Evolutionary conservation across 2,113 vertebrate species (phyloP), one percentile per base, ranked within the genome.

Genomic region (Equus przewalskii): DNA sequence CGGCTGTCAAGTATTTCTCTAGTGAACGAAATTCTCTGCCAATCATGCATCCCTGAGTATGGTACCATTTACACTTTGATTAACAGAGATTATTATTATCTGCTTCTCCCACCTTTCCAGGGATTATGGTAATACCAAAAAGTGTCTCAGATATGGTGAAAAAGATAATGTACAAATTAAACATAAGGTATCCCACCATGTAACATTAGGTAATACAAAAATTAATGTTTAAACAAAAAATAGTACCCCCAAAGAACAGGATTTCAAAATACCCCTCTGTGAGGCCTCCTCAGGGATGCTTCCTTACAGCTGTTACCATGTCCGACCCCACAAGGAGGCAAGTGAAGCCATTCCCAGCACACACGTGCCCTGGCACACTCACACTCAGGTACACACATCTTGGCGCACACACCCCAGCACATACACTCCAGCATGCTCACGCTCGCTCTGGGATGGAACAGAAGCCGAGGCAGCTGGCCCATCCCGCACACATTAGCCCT

Each of bases 301-400:
- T 44, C 14, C 14, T 10, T 26, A 36, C 12, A 80, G 64, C 15
- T 62, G 64, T 7, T 3, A 49, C 7, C 36, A 1, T 0, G 7
- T 18, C 8, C 28, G 64, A 79, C 16, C 28, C 54, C 26, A 8
- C 0, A 0, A 33, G 33, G 2, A 49, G 19, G 28, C 4, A 14
- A n/a, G n/a, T 0, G 18, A 64, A 49, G 70, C 9, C 22, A 19
- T 7, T n/a, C 36, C 85, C 41, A 10, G 33, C 11, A 60, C 4
- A 51, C 0, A 0, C 1, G 10, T 19, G 14, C 8, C 19, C 19
- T 3, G 5, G 69, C 28, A 56, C 84, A 54, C 0, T 2, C 8
- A 6, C 36, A 41, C 36, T 41, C 36, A 41, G 36, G 36, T 41
- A 41, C 36, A 41, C 36, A 41, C 36, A 41, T 41, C 36, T 41